phyloP scores from a whole-genome alignment of 2,113 vertebrate species.

The Trinectes maculatus region DNA sequence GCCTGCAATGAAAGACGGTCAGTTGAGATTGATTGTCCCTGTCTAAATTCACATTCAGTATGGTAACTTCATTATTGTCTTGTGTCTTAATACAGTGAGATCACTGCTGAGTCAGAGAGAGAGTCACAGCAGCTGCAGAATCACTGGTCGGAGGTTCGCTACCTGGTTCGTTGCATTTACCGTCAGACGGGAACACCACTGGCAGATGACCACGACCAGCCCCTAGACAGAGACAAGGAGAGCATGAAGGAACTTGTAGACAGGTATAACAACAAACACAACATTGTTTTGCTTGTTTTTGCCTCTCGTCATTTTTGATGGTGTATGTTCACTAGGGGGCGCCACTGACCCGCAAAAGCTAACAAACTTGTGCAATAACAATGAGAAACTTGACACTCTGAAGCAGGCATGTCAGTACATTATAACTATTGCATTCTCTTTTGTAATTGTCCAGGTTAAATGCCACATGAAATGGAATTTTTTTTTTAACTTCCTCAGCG shows the following conservation, averaged over 20 bases:
- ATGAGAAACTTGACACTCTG: not conserved
- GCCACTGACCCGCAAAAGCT: conserved; percentile 6
- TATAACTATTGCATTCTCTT: not conserved
- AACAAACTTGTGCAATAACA: not conserved
- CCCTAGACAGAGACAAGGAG: conserved; percentile 91
- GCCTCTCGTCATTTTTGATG: not conserved
- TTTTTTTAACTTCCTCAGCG: conserved; percentile 9
- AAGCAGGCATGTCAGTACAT: conserved; percentile 16
- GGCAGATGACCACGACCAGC: conserved; percentile 94
- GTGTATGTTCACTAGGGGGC: conserved; percentile 56
- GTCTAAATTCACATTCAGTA: not conserved
- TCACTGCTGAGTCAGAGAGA: conserved; percentile 90
- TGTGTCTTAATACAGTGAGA: conserved; percentile 82
- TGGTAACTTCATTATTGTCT: not conserved
- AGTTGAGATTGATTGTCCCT: conserved; percentile 16
- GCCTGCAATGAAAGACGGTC: conserved; percentile 94
- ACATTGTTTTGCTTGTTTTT: not conserved
- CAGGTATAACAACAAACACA: conserved; percentile 78
- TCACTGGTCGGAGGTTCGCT: conserved; percentile 97
- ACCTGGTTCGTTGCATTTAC: conserved; percentile 96
- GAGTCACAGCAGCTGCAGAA: conserved; percentile 97
- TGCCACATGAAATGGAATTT: not conserved
- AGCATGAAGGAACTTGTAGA: conserved; percentile 97
- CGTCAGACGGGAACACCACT: conserved; percentile 93
- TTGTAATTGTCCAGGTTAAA: not conserved